Base-by-base conservation (phyloP, 2,113 vertebrate species). In the Nothocercus julius region DNA sequence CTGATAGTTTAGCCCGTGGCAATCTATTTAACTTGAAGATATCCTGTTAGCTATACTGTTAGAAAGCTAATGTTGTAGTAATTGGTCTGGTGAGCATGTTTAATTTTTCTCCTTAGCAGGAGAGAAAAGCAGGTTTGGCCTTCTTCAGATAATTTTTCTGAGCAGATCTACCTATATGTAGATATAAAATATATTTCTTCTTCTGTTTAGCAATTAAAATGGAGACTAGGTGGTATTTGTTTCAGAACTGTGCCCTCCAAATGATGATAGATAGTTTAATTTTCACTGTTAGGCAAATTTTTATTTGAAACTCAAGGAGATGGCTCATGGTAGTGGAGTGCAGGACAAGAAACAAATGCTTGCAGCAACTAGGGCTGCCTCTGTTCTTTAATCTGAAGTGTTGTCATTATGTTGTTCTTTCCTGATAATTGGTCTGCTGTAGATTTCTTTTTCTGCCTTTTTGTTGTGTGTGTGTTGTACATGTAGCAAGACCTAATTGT, bases 251-350 rank as follows among this genome's bases (percentile, higher is more conserved):
- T 81, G 84, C 36, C 73, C 93, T 95, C 3, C 0, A 85, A 90
- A 85, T 66, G 8, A 76, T 87, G 92, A 92, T 91, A 20, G 27
- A 63, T 54, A 12, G 20, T 51, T 88, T 95, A 85, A 92, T 91
- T 89, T 58, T 91, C 61, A 32, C 44, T 69, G 19, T 81, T 87
- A 45, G 82, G n/a, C 40, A 49, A 76, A 85, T 68, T 86, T n/a
- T 82, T 36, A 64, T 32, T 73, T 73, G 34, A 91, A 91, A 85
- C 45, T n/a, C 38, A 38, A 58, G 56, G 54, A 69, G 58, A 87
- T 95, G 79, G 69, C 11, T 87, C 40, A 24, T 27, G 45, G 75
- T 54, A 77, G 49, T 27, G 21, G 82, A 82, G 16, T 32, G 44
- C 24, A 80, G 75, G 44, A 45, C 75, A 53, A 66, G 53, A 59